A percentile compares a stretch with the other conserved stretches of the same genome.
phyloP scores from a whole-genome alignment of 2,888 invertebrate species.

The Pocota personata region DNA sequence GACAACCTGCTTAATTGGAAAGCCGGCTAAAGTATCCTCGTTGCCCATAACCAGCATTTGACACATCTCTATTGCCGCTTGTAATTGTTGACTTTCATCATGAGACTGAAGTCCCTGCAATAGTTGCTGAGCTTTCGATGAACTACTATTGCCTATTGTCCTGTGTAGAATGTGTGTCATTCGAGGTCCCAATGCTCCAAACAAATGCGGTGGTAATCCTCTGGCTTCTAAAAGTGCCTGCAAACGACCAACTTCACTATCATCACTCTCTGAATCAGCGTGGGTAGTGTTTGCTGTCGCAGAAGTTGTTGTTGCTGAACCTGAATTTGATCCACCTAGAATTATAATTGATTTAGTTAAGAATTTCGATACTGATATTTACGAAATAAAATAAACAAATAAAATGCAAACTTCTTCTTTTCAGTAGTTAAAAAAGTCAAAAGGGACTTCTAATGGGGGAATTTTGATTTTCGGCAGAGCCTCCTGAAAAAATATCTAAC shows the following conservation, averaged over 20 bases:
- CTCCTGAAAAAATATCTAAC: too few relatives aligned
- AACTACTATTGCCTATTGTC: slow-evolving; percentile 94
- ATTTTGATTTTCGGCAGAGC: too few relatives aligned
- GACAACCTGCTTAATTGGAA: slow-evolving; percentile 98
- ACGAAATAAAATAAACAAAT: too few relatives aligned
- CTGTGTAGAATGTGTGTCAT: slow-evolving; percentile 98
- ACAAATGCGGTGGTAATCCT: slow-evolving; percentile 97
- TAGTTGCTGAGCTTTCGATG: slow-evolving; percentile 96
- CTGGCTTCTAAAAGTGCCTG: slow-evolving; percentile 97
- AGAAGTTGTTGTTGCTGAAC: slow-evolving; percentile 68
- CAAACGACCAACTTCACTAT: slow-evolving; percentile 96
- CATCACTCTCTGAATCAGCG: slow-evolving; percentile 91
- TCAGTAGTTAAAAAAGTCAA: too few relatives aligned
- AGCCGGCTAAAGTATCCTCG: slow-evolving; percentile 98
- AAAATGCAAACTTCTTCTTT: too few relatives aligned
- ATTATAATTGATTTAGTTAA: not conserved
- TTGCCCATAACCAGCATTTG: slow-evolving; percentile 99
- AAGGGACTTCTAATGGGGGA: too few relatives aligned
- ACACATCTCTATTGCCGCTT: slow-evolving; percentile 99
- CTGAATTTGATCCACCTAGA: slow-evolving; percentile 46
- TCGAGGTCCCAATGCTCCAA: slow-evolving; percentile 96
- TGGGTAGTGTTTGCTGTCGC: slow-evolving; percentile 75
- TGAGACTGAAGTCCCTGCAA: slow-evolving; percentile 95
- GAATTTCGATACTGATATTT: not conserved
- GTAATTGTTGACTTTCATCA: slow-evolving; percentile 97